These are phyloP conservation scores for Pyrocephalus nanus DNA, from an alignment of 2,797 vertebrate genomes.

Conservation along the genomic window DNA sequence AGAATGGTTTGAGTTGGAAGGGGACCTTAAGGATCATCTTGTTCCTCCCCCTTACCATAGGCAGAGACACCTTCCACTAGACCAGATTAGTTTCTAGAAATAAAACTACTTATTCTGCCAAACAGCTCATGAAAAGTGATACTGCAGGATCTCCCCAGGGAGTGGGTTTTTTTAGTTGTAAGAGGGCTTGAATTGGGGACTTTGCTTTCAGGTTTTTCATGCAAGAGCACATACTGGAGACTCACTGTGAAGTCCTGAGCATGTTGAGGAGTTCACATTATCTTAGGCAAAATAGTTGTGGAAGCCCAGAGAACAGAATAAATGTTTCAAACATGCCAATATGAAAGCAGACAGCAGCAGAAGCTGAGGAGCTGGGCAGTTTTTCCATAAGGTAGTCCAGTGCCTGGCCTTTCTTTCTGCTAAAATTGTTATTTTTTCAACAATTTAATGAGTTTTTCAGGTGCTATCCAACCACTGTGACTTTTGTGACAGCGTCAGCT, in stretches of 20 bases:
- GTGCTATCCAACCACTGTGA: rapidly evolving
- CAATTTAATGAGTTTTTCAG: background rate
- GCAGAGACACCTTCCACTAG: background rate
- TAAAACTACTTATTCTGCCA: background rate
- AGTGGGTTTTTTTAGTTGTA: background rate
- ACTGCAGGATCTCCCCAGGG: background rate
- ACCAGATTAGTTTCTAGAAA: background rate
- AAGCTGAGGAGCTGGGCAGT: background rate
- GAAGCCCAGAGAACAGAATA: background rate
- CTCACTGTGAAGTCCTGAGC: background rate
- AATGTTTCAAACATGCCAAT: background rate
- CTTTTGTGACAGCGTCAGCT: background rate
- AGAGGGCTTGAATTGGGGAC: background rate
- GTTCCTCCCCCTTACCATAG: background rate
- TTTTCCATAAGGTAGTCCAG: background rate
- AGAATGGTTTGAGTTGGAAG: background rate
- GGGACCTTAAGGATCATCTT: background rate
- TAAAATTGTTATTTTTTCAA: background rate
- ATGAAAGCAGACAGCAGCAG: background rate
- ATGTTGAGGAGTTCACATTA: background rate
- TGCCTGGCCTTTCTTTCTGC: background rate
- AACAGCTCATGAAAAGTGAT: background rate
- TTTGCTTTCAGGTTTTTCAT: background rate
- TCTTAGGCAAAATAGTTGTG: background rate
- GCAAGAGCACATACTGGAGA: background rate